These are phyloP conservation scores for Catalaphyllia jardinei DNA, from an alignment of 64 coral and sea anemone genomes.

Conservation along the genomic window DNA sequence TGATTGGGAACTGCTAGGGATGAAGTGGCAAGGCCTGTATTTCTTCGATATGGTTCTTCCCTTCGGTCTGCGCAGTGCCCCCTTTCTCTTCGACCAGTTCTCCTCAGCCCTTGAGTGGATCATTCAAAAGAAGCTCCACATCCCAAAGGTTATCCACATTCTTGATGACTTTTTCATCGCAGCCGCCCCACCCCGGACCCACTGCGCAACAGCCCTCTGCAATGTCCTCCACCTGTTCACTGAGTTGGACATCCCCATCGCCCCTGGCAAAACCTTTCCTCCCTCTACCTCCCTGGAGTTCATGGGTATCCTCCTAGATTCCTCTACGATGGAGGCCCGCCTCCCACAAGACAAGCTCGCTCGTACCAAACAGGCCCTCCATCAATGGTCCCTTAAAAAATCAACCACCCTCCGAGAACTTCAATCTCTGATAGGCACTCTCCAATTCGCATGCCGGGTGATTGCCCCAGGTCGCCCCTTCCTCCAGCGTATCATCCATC, in stretches of 20 bases:
- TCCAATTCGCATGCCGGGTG: conserved; percentile 38
- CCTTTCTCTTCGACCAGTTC: background rate
- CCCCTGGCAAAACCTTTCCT: background rate
- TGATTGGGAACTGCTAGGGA: conserved; percentile 30
- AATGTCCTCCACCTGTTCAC: background rate
- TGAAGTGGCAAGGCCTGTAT: conserved; percentile 21
- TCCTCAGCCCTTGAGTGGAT: conserved; percentile 11
- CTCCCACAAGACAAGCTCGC: conserved; percentile 20
- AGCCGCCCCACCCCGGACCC: background rate
- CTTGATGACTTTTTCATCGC: conserved; percentile 34
- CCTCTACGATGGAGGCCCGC: conserved; percentile 10
- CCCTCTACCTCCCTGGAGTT: conserved; percentile 33
- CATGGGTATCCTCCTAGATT: conserved; percentile 44
- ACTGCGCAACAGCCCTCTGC: background rate
- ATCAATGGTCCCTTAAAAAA: background rate
- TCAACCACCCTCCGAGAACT: conserved; percentile 1
- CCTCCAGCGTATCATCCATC: conserved; percentile 26
- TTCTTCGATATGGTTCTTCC: conserved; percentile 12
- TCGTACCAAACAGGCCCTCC: background rate
- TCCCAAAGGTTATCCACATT: conserved; percentile 21
- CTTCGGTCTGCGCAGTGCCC: conserved; percentile 1
- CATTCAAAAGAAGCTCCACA: background rate
- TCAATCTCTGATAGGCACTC: conserved; percentile 40
- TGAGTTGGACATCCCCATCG: background rate
- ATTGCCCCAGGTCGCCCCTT: conserved; percentile 20